phyloP scores from a whole-genome alignment of 1,140 invertebrate genomes.

The Drosophila tristis region DNA sequence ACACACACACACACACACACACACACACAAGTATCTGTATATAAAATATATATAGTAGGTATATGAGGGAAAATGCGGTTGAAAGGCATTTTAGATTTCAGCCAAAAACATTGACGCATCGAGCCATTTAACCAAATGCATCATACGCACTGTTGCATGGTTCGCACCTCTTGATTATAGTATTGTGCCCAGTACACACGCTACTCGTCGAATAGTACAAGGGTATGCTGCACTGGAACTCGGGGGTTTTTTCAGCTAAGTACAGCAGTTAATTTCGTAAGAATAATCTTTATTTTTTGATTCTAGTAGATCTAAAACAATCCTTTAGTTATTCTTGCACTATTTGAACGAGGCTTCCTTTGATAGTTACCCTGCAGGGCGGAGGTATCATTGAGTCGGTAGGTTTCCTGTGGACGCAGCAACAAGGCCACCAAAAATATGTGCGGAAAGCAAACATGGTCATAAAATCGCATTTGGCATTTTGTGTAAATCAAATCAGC shows the following conservation, averaged over 20 bases:
- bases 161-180: conserved; percentile 20
- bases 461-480: conserved; percentile 41
- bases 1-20: neutral
- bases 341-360: too few relatives aligned
- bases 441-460: conserved; percentile 6
- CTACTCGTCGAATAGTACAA: too few relatives aligned
- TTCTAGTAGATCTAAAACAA: too few relatives aligned
- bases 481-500: conserved; percentile 51
- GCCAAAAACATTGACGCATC: conserved; percentile 22
- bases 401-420: neutral
- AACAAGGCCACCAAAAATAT: neutral
- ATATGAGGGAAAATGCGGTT: conserved; percentile 11
- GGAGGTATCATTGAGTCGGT: too few relatives aligned
- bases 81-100: conserved; percentile 31
- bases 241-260: too few relatives aligned
- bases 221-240: too few relatives aligned
- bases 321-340: too few relatives aligned
- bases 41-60: neutral
- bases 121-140: conserved; percentile 61
- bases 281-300: too few relatives aligned
- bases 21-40: neutral
- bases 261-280: too few relatives aligned
- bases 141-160: conserved; percentile 57
- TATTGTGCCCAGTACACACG: neutral
- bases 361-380: too few relatives aligned